Percentiles rank a stretch among this genome's conserved stretches.
phyloP scores from a whole-genome alignment of 1,140 invertebrate species.

The Himalopsyche phryganea region DNA sequence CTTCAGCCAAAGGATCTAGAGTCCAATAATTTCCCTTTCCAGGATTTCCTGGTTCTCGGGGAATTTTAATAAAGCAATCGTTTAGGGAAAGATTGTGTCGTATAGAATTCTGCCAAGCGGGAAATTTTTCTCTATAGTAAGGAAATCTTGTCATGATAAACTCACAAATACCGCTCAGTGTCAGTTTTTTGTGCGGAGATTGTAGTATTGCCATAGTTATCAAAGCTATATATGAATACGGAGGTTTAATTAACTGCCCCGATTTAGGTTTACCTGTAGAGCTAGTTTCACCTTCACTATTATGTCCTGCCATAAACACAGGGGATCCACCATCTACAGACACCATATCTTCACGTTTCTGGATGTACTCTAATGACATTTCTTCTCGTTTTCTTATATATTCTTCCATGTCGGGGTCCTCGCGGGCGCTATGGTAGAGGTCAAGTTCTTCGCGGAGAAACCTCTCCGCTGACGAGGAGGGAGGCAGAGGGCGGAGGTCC shows the following conservation, averaged over 20 bases:
- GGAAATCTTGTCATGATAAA: conserved; percentile 98
- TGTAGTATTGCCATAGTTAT: conserved; percentile 98
- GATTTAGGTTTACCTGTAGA: conserved; percentile 15
- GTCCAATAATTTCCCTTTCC: conserved; percentile 99
- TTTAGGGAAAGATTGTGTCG: conserved; percentile 96
- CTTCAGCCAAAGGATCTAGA: conserved; percentile 91
- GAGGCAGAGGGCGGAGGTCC: conserved; percentile 26
- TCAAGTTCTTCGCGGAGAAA: conserved; percentile 21
- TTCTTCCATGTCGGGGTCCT: conserved; percentile 27
- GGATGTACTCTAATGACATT: conserved; percentile 26
- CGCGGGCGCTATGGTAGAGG: conserved; percentile 9
- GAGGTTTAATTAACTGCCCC: conserved; percentile 70
- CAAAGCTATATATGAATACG: conserved; percentile 96
- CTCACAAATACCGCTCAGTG: conserved; percentile 96
- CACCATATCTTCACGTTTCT: conserved; percentile 21
- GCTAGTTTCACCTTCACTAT: not conserved
- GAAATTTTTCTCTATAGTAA: conserved; percentile 93
- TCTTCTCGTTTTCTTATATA: conserved; percentile 26
- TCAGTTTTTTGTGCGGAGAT: conserved; percentile 94
- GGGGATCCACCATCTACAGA: conserved; percentile 24
- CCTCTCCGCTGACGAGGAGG: conserved; percentile 1
- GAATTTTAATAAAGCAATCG: conserved; percentile 99
- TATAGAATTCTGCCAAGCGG: conserved; percentile 95
- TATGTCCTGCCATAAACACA: conserved; percentile 16
- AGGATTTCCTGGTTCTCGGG: conserved; percentile 95